These are phyloP conservation scores for Agriotes lineatus DNA, from an alignment of 2,888 invertebrate species.

Conservation along the genomic window DNA sequence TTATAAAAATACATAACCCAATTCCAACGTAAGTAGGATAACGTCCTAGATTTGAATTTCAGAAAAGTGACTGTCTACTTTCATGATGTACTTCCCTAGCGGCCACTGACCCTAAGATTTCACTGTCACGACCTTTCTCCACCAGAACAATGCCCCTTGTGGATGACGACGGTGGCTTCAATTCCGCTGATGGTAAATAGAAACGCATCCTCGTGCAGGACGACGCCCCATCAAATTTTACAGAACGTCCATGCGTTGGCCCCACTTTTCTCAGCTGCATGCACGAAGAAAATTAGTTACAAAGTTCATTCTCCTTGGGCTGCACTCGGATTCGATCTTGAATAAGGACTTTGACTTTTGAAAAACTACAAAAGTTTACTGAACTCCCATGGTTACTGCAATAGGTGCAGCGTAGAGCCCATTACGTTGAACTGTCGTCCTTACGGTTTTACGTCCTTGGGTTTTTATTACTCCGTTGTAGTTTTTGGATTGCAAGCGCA, in stretches of 20 bases:
- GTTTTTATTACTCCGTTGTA: background rate
- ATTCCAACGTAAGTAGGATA: slow-evolving; percentile 55
- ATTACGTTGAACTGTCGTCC: slow-evolving; percentile 5
- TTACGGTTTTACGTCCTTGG: slow-evolving; percentile 14
- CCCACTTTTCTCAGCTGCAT: slow-evolving; percentile 22
- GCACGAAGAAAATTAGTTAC: slow-evolving; percentile 34
- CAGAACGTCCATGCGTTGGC: slow-evolving; percentile 6
- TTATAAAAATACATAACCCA: slow-evolving; percentile 58
- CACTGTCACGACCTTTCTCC: slow-evolving; percentile 54
- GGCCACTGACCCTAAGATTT: slow-evolving; percentile 50
- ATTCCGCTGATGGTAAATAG: background rate
- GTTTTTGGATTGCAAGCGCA: too few relatives aligned
- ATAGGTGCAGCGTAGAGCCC: slow-evolving; percentile 16
- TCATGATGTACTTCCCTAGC: slow-evolving; percentile 49
- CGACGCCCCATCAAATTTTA: slow-evolving; percentile 24
- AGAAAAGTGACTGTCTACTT: slow-evolving; percentile 58
- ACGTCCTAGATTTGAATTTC: slow-evolving; percentile 56
- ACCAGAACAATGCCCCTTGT: slow-evolving; percentile 49
- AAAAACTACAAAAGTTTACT: slow-evolving; percentile 38
- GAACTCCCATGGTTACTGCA: slow-evolving; percentile 39
- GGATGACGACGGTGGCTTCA: slow-evolving; percentile 2
- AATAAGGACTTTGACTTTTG: slow-evolving; percentile 35
- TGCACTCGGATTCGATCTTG: slow-evolving; percentile 32
- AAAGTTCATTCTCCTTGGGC: slow-evolving; percentile 33
- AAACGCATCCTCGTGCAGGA: background rate